Base-by-base conservation (phyloP, 2,888 invertebrate species). In the Morpho helenor region DNA sequence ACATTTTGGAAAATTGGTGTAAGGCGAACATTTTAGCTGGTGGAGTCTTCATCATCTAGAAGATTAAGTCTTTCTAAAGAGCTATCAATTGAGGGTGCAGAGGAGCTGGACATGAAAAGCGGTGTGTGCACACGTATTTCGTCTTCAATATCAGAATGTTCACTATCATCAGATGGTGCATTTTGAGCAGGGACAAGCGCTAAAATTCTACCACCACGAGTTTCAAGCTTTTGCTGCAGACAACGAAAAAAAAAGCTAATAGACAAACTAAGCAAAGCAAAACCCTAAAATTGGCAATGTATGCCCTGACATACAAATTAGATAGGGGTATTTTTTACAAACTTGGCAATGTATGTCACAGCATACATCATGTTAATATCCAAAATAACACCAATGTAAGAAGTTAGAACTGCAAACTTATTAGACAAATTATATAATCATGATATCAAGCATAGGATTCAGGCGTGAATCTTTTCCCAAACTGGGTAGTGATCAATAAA, bases 61-160 rank as follows among this genome's bases (percentile, higher is more conserved):
- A 65, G 57, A 54, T 64, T 50, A 56, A 64, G 52, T 49, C 60
- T 60, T 52, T 64, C 60, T 62, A 60, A 62, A 59, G 64, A 64
- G 45, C 61, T 59, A 56, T 59, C 57, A 48, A 59, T 9, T 56
- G 59, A 62, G 45, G 57, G 59, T 55, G 42, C 47, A 43, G 62
- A 44, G 49, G 41, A 16, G 46, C 47, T 41, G 47, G 47, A 54
- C 8, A 8, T 9, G 8, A 47, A 51, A 51, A 23, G 51, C 10
- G 43, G 52, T 57, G 57, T 52, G 46, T 22, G 52, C 51, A 57
- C 47, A 46, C 48, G 53, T 47, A 48, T 46, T 54, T 41, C 53
- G 41, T 54, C 47, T 47, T 54, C 47, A 54, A 42, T 47, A 54
- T 54, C 47, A 42, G 53, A 56, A 50, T 56, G 49, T 50, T 56